Conservation (phyloP, 1,140 invertebrate genomes). For the Penaeus indicus region DNA sequence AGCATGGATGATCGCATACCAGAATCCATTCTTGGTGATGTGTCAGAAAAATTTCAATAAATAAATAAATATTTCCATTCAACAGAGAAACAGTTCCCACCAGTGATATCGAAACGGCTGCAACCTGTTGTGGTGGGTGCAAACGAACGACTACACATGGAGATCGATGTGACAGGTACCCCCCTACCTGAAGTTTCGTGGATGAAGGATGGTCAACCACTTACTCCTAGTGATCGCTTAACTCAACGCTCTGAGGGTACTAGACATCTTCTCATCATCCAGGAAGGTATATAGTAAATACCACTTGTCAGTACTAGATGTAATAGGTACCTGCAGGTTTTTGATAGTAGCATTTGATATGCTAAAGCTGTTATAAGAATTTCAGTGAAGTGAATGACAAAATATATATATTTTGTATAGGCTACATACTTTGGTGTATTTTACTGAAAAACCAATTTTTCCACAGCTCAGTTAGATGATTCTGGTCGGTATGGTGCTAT, state of each 20-base stretch:
- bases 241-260: constrained; percentile 78
- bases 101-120: constrained; percentile 83
- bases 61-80: constrained; percentile 25
- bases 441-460: neutral
- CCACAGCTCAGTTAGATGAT: constrained; percentile 75
- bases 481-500: constrained; percentile 81
- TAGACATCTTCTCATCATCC: constrained; percentile 78
- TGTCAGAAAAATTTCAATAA: neutral
- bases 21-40: too few relatives aligned
- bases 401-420: neutral
- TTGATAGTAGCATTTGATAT: neutral
- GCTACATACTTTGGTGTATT: too few relatives aligned
- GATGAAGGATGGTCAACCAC: constrained; percentile 81
- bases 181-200: constrained; percentile 93
- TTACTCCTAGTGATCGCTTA: constrained; percentile 71
- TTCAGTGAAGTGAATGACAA: neutral
- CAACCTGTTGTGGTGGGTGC: constrained; percentile 85
- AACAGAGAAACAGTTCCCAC: constrained; percentile 81
- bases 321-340: neutral
- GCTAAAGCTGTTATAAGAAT: neutral
- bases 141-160: constrained; percentile 92
- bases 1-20: too few relatives aligned
- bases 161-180: constrained; percentile 94
- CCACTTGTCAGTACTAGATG: neutral
- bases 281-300: constrained; percentile 77